Evolutionary conservation across 2,113 vertebrate species (phyloP), one percentile per base, ranked within the genome.

Genomic region (Phyllostomus hastatus): DNA sequence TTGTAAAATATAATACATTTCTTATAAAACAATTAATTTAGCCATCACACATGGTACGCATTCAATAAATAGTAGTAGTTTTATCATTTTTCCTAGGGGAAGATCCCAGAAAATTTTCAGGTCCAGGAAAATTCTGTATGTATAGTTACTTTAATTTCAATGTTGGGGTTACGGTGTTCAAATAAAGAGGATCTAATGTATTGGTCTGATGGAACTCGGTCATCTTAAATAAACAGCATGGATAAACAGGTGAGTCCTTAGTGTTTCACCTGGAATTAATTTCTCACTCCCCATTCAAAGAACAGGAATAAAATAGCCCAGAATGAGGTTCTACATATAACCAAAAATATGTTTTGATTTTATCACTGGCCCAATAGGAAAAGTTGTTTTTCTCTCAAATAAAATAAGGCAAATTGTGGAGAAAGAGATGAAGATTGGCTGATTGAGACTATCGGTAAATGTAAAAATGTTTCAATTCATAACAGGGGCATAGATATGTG

Each of bases 201-300:
- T 54, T 93, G 4, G 89, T 31, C 64, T 76, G 12, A 95, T 86
- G 12, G 73, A 92, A 92, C 28, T 33, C 14, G 33, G 12, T 92
- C 17, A 75, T 79, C 90, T 90, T 46, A 89, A 91, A 50, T 67
- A 50, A 96, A 86, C 33, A 5, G 6, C 26, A 43, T 33, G 22
- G 16, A 69, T 82, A 89, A 67, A 70, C 22, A 72, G 76, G 57
- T 33, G 75, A 96, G 89, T 79, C 35, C 26, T 73, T 66, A 48
- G 7, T 67, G 43, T 94, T 97, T 94, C 61, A 92, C 73, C 88
- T 81, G 38, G 54, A 80, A 78, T 52, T 66, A 80, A 85, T 91
- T 91, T 57, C 38, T 85, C 59, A 66, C 35, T 75, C 75, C 90
- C 4, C 26, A 20, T 57, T 86, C 70, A 59, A 81, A 88, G 50